Conservation (phyloP, 2,113 vertebrate species). For the Erpornis zantholeuca region DNA sequence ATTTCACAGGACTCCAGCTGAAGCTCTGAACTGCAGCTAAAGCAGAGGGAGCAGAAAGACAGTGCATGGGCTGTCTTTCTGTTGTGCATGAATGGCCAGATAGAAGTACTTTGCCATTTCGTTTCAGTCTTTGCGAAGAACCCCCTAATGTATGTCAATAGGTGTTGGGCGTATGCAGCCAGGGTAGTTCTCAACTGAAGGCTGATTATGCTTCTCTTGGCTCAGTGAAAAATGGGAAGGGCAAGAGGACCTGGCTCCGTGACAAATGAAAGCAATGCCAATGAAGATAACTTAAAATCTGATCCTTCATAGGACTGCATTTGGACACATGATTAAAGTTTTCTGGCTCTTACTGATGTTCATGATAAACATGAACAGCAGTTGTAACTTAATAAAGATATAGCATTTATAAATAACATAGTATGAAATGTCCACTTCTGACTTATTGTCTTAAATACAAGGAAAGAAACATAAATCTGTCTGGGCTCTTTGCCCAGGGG, state of each 20-base stretch:
- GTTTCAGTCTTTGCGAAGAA: not conserved
- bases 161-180: not conserved
- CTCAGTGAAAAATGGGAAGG: not conserved
- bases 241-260: not conserved
- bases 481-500: not conserved
- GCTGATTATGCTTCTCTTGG: not conserved
- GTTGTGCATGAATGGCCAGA: not conserved
- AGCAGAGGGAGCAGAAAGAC: not conserved
- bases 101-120: not conserved
- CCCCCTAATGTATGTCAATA: not conserved
- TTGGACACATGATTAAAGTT: not conserved
- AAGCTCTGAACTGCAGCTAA: not conserved
- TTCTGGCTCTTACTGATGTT: not conserved
- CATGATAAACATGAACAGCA: not conserved
- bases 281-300: not conserved
- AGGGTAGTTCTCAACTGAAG: not conserved
- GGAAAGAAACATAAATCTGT: not conserved
- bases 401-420: not conserved
- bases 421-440: not conserved
- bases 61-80: not conserved
- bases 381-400: not conserved
- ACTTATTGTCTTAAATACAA: not conserved
- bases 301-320: not conserved
- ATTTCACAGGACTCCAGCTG: not conserved
- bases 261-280: not conserved